Evolutionary conservation across 37 sponge, comb jelly and placozoan genomes (phyloP).

Genomic region (Aphrocallistes beatrix): DNA sequence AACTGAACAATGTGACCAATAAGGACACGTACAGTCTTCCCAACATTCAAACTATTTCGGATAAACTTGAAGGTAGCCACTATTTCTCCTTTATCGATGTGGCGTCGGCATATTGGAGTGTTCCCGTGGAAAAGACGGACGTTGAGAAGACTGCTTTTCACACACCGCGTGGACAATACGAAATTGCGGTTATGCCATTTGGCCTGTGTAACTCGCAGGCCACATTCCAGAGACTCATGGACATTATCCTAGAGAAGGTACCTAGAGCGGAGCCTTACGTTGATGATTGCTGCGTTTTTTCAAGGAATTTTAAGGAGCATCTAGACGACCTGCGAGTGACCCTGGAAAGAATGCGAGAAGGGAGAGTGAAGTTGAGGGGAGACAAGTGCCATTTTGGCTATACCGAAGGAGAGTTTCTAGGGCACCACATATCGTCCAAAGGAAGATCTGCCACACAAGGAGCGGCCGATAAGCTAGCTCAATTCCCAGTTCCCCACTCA

Average conservation of each 20-base stretch:
- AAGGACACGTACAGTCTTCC: conserved; percentile 40
- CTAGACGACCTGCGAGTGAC: neutral
- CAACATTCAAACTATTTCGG: conserved; percentile 26
- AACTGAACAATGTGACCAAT: conserved; percentile 24
- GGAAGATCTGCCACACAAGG: neutral
- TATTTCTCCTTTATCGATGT: conserved; percentile 34
- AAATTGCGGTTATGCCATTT: conserved; percentile 26
- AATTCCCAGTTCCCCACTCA: neutral
- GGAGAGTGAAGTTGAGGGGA: neutral
- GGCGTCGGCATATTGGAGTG: conserved; percentile 28
- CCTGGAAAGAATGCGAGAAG: neutral
- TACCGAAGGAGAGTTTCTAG: neutral
- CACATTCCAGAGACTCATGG: conserved; percentile 25
- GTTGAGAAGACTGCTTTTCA: conserved; percentile 27
- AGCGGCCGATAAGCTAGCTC: neutral
- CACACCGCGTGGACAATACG: conserved; percentile 18
- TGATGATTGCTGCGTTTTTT: conserved; percentile 5
- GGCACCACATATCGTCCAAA: neutral
- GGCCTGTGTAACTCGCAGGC: conserved; percentile 29
- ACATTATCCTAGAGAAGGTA: neutral
- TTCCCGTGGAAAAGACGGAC: conserved; percentile 22
- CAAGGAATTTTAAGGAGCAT: neutral
- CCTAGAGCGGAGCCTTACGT: neutral
- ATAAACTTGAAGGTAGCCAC: conserved; percentile 25
- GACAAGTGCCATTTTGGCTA: conserved; percentile 8